phyloP scores from a whole-genome alignment of 2,797 vertebrate species.

The Bradypodion ventrale region DNA sequence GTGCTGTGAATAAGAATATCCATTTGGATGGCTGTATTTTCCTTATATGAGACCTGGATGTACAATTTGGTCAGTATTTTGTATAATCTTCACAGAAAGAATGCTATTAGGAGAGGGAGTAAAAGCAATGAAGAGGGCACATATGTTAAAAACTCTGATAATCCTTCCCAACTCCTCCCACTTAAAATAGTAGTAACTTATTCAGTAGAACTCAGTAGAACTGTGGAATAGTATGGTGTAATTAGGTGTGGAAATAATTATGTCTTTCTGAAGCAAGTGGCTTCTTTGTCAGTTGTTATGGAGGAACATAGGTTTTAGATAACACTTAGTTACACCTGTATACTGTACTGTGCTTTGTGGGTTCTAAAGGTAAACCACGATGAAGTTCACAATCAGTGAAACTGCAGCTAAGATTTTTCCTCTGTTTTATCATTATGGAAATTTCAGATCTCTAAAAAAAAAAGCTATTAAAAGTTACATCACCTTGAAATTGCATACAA shows the following conservation, averaged over 20 bases:
- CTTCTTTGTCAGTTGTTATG: constrained; percentile 69
- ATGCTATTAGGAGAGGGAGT: not conserved
- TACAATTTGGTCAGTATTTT: not conserved
- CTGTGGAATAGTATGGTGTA: constrained; percentile 67
- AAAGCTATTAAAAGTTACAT: constrained; percentile 37
- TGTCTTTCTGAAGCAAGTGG: constrained; percentile 53
- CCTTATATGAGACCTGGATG: not conserved
- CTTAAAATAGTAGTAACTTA: constrained; percentile 52
- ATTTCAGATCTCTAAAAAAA: constrained; percentile 28
- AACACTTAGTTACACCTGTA: no score
- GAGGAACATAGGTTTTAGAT: constrained; percentile 60
- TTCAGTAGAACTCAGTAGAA: constrained; percentile 62
- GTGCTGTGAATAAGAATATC: not conserved
- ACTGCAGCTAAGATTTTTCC: not conserved
- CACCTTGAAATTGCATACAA: constrained; percentile 46
- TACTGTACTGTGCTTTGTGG: not conserved
- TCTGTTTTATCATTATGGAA: not conserved
- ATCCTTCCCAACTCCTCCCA: constrained; percentile 22
- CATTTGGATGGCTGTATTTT: not conserved
- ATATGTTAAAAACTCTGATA: constrained; percentile 52
- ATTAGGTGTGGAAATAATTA: constrained; percentile 72
- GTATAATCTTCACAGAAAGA: not conserved
- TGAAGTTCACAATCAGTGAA: constrained; percentile 32
- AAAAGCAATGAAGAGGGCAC: constrained; percentile 26
- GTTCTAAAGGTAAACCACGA: constrained; percentile 32